Conservation (phyloP, 1,140 invertebrate species). For the Cryptotermes secundus region DNA sequence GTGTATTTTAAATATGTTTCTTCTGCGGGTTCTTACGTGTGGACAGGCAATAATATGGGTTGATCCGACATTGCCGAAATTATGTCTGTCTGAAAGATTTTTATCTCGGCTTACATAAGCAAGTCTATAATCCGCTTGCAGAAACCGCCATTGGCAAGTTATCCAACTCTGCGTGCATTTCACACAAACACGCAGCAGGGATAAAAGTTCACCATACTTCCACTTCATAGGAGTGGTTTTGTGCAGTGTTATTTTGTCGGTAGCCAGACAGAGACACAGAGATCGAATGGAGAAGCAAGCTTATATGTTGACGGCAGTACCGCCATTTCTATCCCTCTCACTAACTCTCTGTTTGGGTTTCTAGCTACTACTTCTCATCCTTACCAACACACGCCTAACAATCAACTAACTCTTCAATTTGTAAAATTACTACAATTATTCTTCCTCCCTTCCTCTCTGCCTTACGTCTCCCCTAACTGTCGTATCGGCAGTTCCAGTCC, state of each 20-base stretch:
- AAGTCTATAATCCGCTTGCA: not conserved
- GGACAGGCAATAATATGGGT: not conserved
- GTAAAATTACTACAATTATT: constrained; percentile 31
- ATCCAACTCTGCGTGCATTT: not conserved
- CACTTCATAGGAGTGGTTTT: not conserved
- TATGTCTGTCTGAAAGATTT: not conserved
- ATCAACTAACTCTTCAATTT: constrained; percentile 29
- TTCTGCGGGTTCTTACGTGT: too few species aligned
- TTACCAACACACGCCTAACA: not conserved
- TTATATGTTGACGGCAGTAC: not conserved
- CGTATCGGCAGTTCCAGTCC: not conserved
- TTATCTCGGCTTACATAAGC: not conserved
- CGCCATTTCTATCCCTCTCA: not conserved
- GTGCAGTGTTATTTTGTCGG: not conserved
- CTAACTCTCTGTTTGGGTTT: not conserved
- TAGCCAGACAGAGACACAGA: not conserved
- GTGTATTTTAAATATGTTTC: too few species aligned
- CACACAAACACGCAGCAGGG: constrained; percentile 1
- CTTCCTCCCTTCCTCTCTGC: not conserved
- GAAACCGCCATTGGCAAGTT: not conserved
- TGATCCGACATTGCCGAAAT: not conserved
- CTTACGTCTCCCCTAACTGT: not conserved
- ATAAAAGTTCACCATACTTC: not conserved
- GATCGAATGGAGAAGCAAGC: not conserved
- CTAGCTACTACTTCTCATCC: not conserved